A percentile compares a stretch with the other conserved stretches of the same genome.
Conservation (phyloP, 2,888 invertebrate genomes). For the Melitaea athalia region DNA sequence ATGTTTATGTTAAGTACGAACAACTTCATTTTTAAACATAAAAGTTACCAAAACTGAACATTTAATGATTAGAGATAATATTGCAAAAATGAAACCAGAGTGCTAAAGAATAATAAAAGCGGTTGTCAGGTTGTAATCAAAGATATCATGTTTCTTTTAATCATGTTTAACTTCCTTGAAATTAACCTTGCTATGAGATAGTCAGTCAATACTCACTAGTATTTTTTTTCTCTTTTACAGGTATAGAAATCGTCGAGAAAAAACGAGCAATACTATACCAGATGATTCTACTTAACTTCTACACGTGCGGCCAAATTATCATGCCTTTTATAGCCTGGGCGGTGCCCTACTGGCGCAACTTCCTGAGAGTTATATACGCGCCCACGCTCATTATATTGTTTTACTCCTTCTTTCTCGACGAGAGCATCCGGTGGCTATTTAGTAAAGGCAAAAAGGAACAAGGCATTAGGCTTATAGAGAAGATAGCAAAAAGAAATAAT, state of each 20-base stretch:
- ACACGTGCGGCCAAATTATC: constrained; percentile 67
- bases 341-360: constrained; percentile 72
- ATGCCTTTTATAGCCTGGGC: constrained; percentile 74
- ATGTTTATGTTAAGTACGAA: constrained; percentile 75
- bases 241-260: constrained; percentile 74
- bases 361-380: constrained; percentile 71
- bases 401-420: constrained; percentile 70
- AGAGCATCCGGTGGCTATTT: constrained; percentile 75
- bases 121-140: too few species aligned
- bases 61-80: not conserved
- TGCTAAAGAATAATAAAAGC: too few species aligned
- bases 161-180: too few species aligned
- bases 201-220: not conserved
- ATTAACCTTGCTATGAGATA: too few species aligned
- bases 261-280: constrained; percentile 68
- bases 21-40: not conserved
- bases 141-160: too few species aligned
- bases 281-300: constrained; percentile 73
- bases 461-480: constrained; percentile 63
- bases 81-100: too few species aligned
- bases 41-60: too few species aligned
- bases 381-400: constrained; percentile 67
- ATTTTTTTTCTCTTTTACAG: constrained; percentile 46
- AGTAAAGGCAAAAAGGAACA: constrained; percentile 67
- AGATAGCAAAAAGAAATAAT: constrained; percentile 66